Evolutionary conservation across 2,797 vertebrate species (phyloP).

Genomic region (Kryptopterus vitreolus): DNA sequence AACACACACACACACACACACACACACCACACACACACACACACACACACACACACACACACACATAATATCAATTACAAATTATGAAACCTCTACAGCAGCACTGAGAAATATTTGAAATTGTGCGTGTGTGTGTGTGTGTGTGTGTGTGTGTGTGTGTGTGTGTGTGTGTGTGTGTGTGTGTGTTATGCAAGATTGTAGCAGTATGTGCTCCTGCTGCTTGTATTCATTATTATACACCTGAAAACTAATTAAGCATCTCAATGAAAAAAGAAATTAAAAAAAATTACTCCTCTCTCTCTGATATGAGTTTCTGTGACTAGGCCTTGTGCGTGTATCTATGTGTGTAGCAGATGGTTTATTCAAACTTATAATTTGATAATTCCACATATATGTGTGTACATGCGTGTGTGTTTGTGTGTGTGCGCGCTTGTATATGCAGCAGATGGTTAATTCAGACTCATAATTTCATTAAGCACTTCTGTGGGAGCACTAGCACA

Average conservation of each 20-base stretch:
- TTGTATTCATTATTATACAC: conserved; percentile 51
- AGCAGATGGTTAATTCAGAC: conserved; percentile 76
- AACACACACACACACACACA: conserved; percentile 32
- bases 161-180: conserved; percentile 37
- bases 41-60: conserved; percentile 19
- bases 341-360: not conserved
- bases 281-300: not conserved
- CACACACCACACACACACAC: conserved; percentile 14
- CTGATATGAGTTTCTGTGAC: not conserved
- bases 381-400: not conserved
- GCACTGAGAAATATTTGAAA: conserved; percentile 1
- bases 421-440: conserved; percentile 66
- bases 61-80: conserved; percentile 9
- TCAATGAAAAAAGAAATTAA: not conserved
- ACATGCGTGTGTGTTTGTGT: conserved; percentile 59
- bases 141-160: conserved; percentile 39
- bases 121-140: conserved; percentile 30
- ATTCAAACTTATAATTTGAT: no score
- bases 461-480: conserved; percentile 73
- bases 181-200: conserved; percentile 29
- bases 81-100: not conserved
- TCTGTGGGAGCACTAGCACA: conserved; percentile 34
- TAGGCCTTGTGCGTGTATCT: no score
- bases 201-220: conserved; percentile 20
- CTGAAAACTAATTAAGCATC: conserved; percentile 30